Percentiles rank a stretch among this genome's conserved stretches.
These are phyloP conservation scores for Pyrgilauda ruficollis DNA, from an alignment of 2,113 vertebrate species.

Conservation along the genomic window DNA sequence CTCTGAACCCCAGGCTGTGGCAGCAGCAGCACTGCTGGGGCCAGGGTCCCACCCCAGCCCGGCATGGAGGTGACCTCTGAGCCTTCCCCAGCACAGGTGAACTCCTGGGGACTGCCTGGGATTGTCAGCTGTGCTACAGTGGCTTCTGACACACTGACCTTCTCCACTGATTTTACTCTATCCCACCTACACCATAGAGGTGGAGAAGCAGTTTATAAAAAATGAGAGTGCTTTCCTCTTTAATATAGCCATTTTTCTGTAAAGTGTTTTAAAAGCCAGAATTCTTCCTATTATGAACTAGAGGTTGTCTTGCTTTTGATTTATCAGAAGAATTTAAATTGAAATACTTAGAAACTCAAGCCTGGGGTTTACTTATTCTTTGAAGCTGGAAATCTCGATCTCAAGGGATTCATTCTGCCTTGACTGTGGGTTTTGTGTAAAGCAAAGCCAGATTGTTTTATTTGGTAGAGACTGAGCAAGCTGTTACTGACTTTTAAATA, in stretches of 20 bases:
- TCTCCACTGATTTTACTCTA: neutral
- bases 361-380: conserved; percentile 2
- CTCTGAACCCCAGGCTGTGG: neutral
- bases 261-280: neutral
- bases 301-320: conserved; percentile 17
- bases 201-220: neutral
- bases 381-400: neutral
- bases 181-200: neutral
- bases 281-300: neutral
- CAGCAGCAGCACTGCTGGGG: neutral
- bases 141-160: neutral
- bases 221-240: neutral
- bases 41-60: neutral
- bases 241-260: neutral
- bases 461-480: neutral
- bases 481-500: conserved; percentile 17
- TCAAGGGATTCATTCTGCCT: conserved; percentile 31
- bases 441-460: conserved; percentile 44
- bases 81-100: neutral
- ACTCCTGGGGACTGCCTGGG: neutral
- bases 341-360: conserved; percentile 1
- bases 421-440: conserved; percentile 15
- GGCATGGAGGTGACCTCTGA: fast-evolving
- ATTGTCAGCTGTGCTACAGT: neutral
- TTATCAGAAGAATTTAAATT: conserved; percentile 25